Conservation (phyloP, 2,888 invertebrate species). For the Ichneumoninae sp. region DNA sequence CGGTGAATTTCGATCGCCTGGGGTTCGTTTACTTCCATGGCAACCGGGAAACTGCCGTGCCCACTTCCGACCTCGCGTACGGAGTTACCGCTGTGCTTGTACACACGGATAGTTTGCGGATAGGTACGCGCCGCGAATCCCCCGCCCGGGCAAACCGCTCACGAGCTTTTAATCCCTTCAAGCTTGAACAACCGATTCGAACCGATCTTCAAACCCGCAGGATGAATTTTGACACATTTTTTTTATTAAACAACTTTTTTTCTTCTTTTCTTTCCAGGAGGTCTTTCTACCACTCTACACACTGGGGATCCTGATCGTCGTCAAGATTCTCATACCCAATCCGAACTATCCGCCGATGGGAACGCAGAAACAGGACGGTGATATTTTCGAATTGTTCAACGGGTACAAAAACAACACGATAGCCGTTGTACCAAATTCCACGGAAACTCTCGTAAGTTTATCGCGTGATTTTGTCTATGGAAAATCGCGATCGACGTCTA, state of each 20-base stretch:
- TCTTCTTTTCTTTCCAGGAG: slow-evolving; percentile 86
- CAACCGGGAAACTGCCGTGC: slow-evolving; percentile 68
- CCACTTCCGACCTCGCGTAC: slow-evolving; percentile 43
- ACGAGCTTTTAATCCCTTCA: neutral
- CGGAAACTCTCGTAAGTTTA: slow-evolving; percentile 85
- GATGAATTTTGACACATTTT: neutral
- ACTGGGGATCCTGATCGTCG: slow-evolving; percentile 89
- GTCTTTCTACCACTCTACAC: slow-evolving; percentile 92
- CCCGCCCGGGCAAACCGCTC: neutral
- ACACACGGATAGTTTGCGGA: neutral
- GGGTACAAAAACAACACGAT: slow-evolving; percentile 87
- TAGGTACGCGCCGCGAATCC: neutral
- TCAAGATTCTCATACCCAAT: slow-evolving; percentile 91
- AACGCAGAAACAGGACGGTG: slow-evolving; percentile 87
- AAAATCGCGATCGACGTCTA: neutral
- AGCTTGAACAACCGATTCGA: neutral
- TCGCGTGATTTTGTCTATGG: neutral
- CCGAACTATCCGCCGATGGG: slow-evolving; percentile 91
- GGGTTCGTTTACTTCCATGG: slow-evolving; percentile 74
- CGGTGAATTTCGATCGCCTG: slow-evolving; percentile 49
- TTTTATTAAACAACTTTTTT: neutral
- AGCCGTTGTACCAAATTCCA: slow-evolving; percentile 89
- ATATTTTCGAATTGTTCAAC: slow-evolving; percentile 86
- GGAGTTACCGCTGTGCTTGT: neutral
- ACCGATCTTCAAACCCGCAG: neutral